phyloP scores from a whole-genome alignment of 1,140 invertebrate genomes.

The Anoplophora glabripennis region DNA sequence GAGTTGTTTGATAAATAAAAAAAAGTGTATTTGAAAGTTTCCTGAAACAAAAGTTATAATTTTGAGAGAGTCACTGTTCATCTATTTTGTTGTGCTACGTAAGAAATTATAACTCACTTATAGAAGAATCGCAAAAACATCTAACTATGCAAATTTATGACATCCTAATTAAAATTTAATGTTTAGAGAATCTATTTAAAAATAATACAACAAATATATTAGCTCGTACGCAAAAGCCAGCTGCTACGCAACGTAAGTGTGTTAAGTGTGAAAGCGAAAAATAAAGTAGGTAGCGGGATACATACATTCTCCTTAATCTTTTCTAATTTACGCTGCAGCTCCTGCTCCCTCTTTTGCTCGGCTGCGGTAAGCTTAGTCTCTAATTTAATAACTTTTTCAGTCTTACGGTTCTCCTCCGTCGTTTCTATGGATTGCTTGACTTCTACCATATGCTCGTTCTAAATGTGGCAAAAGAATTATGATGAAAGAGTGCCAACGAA shows the following conservation, averaged over 20 bases:
- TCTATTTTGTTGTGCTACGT: too few species aligned
- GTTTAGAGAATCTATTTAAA: not conserved
- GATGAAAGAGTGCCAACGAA: slow-evolving; percentile 8
- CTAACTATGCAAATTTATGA: too few species aligned
- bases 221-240: too few species aligned
- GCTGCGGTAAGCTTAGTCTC: slow-evolving; percentile 71
- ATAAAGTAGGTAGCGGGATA: slow-evolving; percentile 26
- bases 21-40: too few species aligned
- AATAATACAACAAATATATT: not conserved
- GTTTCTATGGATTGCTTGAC: slow-evolving; percentile 54
- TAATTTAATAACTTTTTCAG: slow-evolving; percentile 66
- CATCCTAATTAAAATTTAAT: too few species aligned
- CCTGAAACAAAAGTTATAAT: too few species aligned
- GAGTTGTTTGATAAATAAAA: too few species aligned
- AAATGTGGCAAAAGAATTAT: slow-evolving; percentile 9
- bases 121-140: too few species aligned
- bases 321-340: slow-evolving; percentile 76
- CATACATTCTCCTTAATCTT: slow-evolving; percentile 74
- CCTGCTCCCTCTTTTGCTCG: slow-evolving; percentile 74
- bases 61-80: too few species aligned
- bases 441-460: slow-evolving; percentile 57
- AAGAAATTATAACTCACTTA: too few species aligned
- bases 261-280: not conserved
- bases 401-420: slow-evolving; percentile 59
- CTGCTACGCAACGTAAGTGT: too few species aligned